These are phyloP conservation scores for Perithous albicinctus DNA, from an alignment of 2,888 invertebrate species.

Conservation along the genomic window DNA sequence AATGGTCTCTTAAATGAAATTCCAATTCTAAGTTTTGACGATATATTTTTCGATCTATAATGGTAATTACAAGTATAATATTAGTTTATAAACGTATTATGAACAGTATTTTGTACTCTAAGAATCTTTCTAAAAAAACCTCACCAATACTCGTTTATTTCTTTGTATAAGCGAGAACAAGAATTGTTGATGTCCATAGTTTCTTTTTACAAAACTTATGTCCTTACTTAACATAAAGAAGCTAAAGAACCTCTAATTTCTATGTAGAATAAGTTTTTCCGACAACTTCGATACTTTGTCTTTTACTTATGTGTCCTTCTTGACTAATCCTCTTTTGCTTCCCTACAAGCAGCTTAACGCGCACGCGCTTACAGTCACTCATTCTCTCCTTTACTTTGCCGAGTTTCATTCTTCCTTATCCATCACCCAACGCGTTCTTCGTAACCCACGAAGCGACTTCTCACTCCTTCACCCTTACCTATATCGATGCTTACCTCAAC, in stretches of 20 bases:
- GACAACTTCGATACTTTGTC: slow-evolving; percentile 25
- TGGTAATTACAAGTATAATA: too few species aligned
- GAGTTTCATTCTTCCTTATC: slow-evolving; percentile 53
- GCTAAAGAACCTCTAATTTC: neutral
- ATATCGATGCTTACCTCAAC: slow-evolving; percentile 58
- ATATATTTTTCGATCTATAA: too few species aligned
- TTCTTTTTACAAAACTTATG: too few species aligned
- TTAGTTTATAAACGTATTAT: too few species aligned
- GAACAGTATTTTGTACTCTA: too few species aligned
- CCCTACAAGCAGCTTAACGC: slow-evolving; percentile 24
- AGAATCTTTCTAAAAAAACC: too few species aligned
- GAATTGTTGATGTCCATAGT: too few species aligned
- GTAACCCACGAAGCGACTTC: slow-evolving; percentile 55
- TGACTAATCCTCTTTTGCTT: slow-evolving; percentile 54
- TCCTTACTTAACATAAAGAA: too few species aligned
- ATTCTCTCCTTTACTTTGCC: slow-evolving; percentile 61
- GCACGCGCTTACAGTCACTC: slow-evolving; percentile 58
- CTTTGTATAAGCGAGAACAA: too few species aligned
- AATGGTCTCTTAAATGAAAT: too few species aligned
- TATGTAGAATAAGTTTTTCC: neutral
- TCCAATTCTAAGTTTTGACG: too few species aligned
- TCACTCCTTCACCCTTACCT: slow-evolving; percentile 51
- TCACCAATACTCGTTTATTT: too few species aligned
- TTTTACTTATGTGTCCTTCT: slow-evolving; percentile 40
- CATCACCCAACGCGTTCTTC: slow-evolving; percentile 56